A percentile compares a stretch with the other conserved stretches of the same genome.
Evolutionary conservation across 2,113 vertebrate species (phyloP).

Genomic region (Etia nguti): DNA sequence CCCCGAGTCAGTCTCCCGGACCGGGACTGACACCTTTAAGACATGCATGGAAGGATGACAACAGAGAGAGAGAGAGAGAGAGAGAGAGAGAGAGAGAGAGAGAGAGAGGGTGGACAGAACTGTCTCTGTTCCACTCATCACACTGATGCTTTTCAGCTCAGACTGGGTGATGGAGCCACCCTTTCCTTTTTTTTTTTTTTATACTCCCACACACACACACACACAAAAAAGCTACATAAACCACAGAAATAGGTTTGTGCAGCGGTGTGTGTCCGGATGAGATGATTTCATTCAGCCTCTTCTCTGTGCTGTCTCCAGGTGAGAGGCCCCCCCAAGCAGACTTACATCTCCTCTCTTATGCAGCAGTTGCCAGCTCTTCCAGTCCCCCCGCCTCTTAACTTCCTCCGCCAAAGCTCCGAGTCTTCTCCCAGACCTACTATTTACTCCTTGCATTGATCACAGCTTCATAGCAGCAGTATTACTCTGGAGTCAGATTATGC

Average conservation of each 20-base stretch:
- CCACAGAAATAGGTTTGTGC: constrained; percentile 23
- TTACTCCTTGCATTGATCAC: constrained; percentile 24
- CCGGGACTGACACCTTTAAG: constrained; percentile 36
- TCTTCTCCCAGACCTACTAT: constrained; percentile 10
- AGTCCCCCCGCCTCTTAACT: not conserved
- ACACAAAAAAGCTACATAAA: constrained; percentile 9
- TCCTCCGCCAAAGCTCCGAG: not conserved
- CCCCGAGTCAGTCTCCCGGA: not conserved
- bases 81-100: not conserved
- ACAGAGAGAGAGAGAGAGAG: not conserved
- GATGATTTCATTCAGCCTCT: constrained; percentile 35
- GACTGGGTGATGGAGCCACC: constrained; percentile 28
- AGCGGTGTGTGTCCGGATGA: not conserved
- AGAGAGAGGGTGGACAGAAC: not conserved
- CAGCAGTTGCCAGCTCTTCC: constrained; percentile 23
- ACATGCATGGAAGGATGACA: constrained; percentile 26
- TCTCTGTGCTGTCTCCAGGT: constrained; percentile 53
- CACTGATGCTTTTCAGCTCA: constrained; percentile 46
- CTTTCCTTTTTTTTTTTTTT: constrained; percentile 14
- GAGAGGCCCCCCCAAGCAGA: constrained; percentile 22
- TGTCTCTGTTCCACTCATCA: constrained; percentile 34
- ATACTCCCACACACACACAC: constrained; percentile 17
- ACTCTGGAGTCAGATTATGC: constrained; percentile 42
- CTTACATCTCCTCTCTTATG: constrained; percentile 20
- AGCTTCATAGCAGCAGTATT: constrained; percentile 33